Percentiles rank a stretch among this genome's conserved stretches.
phyloP scores from a whole-genome alignment of 2,113 vertebrate genomes.

The Triplophysa rosa region DNA sequence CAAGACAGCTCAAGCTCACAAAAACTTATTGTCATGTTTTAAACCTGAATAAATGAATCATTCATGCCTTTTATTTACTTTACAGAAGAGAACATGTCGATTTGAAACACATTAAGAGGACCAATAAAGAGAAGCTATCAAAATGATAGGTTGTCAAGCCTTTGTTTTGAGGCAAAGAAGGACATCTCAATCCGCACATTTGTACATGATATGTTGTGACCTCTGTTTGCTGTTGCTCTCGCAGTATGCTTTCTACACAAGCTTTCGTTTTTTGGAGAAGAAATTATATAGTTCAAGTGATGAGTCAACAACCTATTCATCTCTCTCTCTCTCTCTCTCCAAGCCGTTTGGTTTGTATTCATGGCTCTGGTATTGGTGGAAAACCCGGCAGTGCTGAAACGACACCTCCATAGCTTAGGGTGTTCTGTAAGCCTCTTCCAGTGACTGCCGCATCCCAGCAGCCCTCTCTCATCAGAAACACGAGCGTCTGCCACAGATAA shows the following conservation, averaged over 20 bases:
- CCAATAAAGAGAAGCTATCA: no score
- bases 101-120: background rate
- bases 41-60: background rate
- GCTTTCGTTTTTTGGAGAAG: slow-evolving; percentile 1
- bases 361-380: background rate
- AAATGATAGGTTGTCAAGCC: background rate
- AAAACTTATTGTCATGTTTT: slow-evolving; percentile 24
- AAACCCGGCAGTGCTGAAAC: slow-evolving; percentile 58
- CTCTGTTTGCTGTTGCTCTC: slow-evolving; percentile 32
- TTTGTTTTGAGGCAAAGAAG: background rate
- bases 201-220: background rate
- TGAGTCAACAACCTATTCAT: slow-evolving; percentile 47
- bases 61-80: slow-evolving; percentile 11
- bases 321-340: background rate
- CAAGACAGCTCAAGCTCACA: slow-evolving; percentile 44
- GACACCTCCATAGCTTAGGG: slow-evolving; percentile 59
- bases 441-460: slow-evolving; percentile 56
- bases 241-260: slow-evolving; percentile 17
- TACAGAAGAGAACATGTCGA: background rate
- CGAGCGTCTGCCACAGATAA: slow-evolving; percentile 60
- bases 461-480: slow-evolving; percentile 60
- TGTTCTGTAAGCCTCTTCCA: slow-evolving; percentile 59
- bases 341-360: background rate
- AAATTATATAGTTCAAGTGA: slow-evolving; percentile 40
- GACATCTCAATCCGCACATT: slow-evolving; percentile 1